phyloP scores from a whole-genome alignment of 2,797 vertebrate species.

The Fratercula arctica region DNA sequence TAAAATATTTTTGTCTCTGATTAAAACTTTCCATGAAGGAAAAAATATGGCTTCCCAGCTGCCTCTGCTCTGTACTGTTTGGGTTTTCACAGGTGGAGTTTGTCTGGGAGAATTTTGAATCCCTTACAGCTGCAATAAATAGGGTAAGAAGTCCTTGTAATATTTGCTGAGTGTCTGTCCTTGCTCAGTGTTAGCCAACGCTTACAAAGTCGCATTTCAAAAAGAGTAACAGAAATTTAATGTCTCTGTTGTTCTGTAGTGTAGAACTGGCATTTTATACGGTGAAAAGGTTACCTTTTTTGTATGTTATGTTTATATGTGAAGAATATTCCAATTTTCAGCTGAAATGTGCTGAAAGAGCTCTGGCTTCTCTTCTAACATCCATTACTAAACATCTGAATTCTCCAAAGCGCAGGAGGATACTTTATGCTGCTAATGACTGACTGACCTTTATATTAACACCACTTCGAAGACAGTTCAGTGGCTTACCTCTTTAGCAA shows the following conservation, averaged over 20 bases:
- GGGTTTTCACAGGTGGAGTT: background rate
- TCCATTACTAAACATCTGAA: background rate
- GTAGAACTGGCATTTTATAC: slow-evolving; percentile 4
- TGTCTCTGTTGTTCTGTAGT: background rate
- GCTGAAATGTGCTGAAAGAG: background rate
- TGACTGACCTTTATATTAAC: slow-evolving; percentile 57
- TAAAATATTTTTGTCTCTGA: background rate
- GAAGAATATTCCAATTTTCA: slow-evolving; percentile 4
- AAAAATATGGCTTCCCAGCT: background rate
- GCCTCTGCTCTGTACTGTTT: background rate
- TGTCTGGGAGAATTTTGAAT: background rate
- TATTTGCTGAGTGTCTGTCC: background rate
- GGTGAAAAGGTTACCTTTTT: slow-evolving; percentile 14
- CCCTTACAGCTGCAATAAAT: background rate
- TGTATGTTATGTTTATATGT: background rate
- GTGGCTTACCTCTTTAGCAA: slow-evolving; percentile 50
- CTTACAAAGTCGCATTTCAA: background rate
- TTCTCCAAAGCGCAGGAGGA: slow-evolving; percentile 24
- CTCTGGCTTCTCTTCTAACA: background rate
- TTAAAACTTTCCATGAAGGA: background rate
- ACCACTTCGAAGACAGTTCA: slow-evolving; percentile 16
- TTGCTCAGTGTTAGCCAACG: background rate
- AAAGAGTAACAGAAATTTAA: background rate
- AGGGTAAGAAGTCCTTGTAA: background rate
- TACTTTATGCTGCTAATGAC: slow-evolving; percentile 18